Evolutionary conservation across 1,140 invertebrate species (phyloP).

Genomic region (Acyrthosiphon pisum): DNA sequence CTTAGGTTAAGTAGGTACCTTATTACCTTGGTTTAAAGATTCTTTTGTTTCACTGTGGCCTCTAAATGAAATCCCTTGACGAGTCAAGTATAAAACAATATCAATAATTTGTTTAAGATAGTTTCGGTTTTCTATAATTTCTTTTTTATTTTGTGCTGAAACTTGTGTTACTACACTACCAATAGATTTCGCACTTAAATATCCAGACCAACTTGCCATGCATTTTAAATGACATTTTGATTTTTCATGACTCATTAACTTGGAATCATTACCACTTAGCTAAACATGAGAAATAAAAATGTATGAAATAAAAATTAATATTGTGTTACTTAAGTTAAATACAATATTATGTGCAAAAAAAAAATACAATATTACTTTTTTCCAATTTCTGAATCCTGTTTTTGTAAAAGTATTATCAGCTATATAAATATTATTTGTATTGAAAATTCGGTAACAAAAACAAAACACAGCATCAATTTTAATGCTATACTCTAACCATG

Average conservation of each 20-base stretch:
- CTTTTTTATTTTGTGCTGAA: background rate
- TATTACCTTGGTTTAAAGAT: too few relatives aligned
- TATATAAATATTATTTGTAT: background rate
- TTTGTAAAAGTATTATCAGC: background rate
- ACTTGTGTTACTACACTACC: background rate
- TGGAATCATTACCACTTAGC: background rate
- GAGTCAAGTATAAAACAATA: too few relatives aligned
- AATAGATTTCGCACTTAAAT: background rate
- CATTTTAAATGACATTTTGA: constrained; percentile 19
- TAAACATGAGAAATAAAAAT: background rate
- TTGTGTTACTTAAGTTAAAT: background rate
- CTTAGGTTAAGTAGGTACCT: too few relatives aligned
- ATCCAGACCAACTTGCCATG: constrained; percentile 6
- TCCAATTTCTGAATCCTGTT: background rate
- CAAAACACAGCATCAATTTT: background rate
- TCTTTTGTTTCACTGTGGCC: too few relatives aligned
- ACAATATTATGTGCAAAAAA: background rate
- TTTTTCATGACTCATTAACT: background rate
- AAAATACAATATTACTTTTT: constrained; percentile 2
- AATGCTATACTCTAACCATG: background rate
- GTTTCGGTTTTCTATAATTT: background rate
- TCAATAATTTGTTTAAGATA: too few relatives aligned
- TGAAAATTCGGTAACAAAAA: background rate
- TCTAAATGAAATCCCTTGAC: too few relatives aligned
- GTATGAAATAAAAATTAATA: background rate